Evolutionary conservation across 2,797 vertebrate genomes (phyloP).

Genomic region (Botia kubotai): DNA sequence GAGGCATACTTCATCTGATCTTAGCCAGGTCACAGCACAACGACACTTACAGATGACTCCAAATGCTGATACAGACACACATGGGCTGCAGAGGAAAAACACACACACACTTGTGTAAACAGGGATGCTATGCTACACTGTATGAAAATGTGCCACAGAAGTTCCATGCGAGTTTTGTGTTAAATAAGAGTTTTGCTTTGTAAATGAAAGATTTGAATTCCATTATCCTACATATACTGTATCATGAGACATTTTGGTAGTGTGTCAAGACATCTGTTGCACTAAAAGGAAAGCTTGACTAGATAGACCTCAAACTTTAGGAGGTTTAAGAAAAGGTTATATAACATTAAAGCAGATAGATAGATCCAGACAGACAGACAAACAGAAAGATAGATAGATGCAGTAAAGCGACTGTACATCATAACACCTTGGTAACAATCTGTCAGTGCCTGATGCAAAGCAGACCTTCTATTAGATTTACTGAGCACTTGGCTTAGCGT

Average conservation of each 20-base stretch:
- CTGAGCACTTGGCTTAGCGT: conserved; percentile 74
- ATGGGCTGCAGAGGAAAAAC: conserved; percentile 10
- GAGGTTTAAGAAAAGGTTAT: too few species aligned
- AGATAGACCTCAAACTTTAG: background rate
- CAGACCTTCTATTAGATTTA: conserved; percentile 80
- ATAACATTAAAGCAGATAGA: too few species aligned
- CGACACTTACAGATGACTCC: conserved; percentile 70
- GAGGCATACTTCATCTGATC: conserved; percentile 76
- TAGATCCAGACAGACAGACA: too few species aligned
- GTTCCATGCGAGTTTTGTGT: too few species aligned
- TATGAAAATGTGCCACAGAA: background rate
- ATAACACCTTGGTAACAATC: conserved; percentile 69
- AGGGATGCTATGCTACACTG: conserved; percentile 1
- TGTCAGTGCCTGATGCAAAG: conserved; percentile 77
- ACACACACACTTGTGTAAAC: conserved; percentile 14
- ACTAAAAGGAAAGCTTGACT: background rate
- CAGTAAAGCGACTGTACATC: conserved; percentile 53
- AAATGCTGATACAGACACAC: conserved; percentile 60
- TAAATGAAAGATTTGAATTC: background rate
- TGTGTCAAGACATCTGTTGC: background rate
- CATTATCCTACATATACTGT: background rate
- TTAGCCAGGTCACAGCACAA: conserved; percentile 73
- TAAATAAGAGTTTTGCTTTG: background rate
- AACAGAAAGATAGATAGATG: background rate
- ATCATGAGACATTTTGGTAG: background rate